A percentile compares a stretch with the other conserved stretches of the same genome.
phyloP scores from a whole-genome alignment of 2,113 vertebrate species.

The Apteryx mantelli region DNA sequence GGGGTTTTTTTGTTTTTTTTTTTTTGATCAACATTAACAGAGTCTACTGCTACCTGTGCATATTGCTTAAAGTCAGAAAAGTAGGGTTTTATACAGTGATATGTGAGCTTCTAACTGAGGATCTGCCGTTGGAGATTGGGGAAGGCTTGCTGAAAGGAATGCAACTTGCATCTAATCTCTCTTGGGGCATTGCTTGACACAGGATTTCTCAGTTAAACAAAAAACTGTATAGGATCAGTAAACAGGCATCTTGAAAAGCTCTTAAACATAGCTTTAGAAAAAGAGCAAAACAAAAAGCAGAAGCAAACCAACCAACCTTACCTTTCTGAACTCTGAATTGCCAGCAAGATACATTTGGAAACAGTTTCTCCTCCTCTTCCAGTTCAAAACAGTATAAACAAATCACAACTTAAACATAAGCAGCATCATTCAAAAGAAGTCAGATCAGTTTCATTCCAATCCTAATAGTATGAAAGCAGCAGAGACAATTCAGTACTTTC shows the following conservation, averaged over 20 bases:
- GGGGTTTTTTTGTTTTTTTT: neutral
- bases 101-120: neutral
- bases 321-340: neutral
- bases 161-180: neutral
- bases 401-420: neutral
- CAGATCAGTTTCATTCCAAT: neutral
- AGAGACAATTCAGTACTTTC: neutral
- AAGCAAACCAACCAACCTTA: neutral
- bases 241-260: neutral
- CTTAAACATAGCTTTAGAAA: neutral
- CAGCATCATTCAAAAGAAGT: neutral
- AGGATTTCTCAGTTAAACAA: neutral
- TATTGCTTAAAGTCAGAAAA: neutral
- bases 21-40: neutral
- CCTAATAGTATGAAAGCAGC: neutral
- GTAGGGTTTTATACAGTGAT: neutral
- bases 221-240: neutral
- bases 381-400: constrained; percentile 16
- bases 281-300: neutral
- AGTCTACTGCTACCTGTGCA: neutral
- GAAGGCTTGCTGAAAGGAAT: constrained; percentile 25
- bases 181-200: neutral
- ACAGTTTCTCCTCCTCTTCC: neutral
- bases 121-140: neutral
- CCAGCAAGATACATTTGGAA: neutral